These are phyloP conservation scores for Caranx ignobilis DNA, from an alignment of 2,113 vertebrate genomes.

Conservation along the genomic window DNA sequence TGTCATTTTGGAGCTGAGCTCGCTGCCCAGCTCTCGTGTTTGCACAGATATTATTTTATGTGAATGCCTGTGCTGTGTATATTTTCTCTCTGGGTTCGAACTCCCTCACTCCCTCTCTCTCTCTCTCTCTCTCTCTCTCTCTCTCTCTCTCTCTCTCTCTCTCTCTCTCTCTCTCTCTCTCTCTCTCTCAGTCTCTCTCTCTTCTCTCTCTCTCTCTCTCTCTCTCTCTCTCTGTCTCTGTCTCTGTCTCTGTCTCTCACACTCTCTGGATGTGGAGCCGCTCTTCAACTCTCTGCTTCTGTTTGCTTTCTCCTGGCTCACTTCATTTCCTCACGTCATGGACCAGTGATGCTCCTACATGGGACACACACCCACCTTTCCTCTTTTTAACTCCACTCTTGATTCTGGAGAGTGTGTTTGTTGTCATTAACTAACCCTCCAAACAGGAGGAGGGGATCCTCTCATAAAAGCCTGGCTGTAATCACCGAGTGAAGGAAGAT, in stretches of 20 bases:
- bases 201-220: constrained; percentile 31
- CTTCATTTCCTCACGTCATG: constrained; percentile 52
- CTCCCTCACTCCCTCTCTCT: constrained; percentile 25
- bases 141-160: too few relatives aligned
- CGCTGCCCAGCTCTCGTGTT: constrained; percentile 58
- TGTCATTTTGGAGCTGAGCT: constrained; percentile 51
- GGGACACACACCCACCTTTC: constrained; percentile 27
- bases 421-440: constrained; percentile 39
- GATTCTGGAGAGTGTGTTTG: constrained; percentile 47
- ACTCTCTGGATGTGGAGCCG: constrained; percentile 21
- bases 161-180: too few relatives aligned
- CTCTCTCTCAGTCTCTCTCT: not conserved
- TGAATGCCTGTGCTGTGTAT: constrained; percentile 28
- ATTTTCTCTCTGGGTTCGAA: constrained; percentile 43
- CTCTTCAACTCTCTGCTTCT: constrained; percentile 36
- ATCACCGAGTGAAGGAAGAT: not conserved
- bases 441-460: constrained; percentile 34
- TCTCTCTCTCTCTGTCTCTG: too few relatives aligned
- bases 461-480: constrained; percentile 4
- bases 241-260: constrained; percentile 15
- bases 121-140: too few relatives aligned
- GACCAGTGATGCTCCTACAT: constrained; percentile 24
- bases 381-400: constrained; percentile 3
- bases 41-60: constrained; percentile 51
- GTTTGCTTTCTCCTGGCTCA: constrained; percentile 62